Evolutionary conservation across 2,888 invertebrate species (phyloP).

Genomic region (Steinernema carpocapsae): DNA sequence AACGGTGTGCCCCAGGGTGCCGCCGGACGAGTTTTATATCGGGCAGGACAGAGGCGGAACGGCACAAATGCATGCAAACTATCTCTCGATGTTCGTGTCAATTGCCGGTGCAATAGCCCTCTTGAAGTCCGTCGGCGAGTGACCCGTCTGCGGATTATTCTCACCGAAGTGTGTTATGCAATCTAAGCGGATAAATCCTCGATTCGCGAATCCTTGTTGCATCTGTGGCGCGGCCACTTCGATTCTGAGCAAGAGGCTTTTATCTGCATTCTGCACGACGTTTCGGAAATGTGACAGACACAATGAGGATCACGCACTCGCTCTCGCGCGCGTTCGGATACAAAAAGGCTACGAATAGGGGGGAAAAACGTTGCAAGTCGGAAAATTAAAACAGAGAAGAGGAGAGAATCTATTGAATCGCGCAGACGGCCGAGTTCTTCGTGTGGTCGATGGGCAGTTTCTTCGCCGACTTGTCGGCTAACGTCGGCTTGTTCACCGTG

Average conservation of each 20-base stretch:
- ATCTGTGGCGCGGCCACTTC: neutral
- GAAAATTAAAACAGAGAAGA: too few relatives aligned
- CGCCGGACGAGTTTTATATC: slow-evolving; percentile 29
- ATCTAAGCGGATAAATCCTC: neutral
- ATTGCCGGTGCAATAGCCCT: slow-evolving; percentile 11
- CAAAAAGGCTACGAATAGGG: too few relatives aligned
- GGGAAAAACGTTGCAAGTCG: too few relatives aligned
- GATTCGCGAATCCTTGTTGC: neutral
- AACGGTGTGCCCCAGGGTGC: slow-evolving; percentile 21
- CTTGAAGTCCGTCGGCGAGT: neutral
- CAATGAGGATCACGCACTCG: too few relatives aligned
- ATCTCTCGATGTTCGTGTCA: slow-evolving; percentile 33
- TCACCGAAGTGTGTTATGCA: slow-evolving; percentile 25
- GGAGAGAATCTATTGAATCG: neutral
- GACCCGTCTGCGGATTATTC: neutral
- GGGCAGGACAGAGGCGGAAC: slow-evolving; percentile 28
- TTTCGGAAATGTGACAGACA: too few relatives aligned
- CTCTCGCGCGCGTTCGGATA: too few relatives aligned
- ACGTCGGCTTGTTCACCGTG: slow-evolving; percentile 34
- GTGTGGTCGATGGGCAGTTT: slow-evolving; percentile 29
- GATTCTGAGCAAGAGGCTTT: too few relatives aligned
- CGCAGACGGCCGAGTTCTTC: slow-evolving; percentile 29
- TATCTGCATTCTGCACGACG: too few relatives aligned
- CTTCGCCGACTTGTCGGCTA: slow-evolving; percentile 25
- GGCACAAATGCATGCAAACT: slow-evolving; percentile 31